Conservation (phyloP, 2,888 invertebrate genomes). For the Mythimna vitellina region DNA sequence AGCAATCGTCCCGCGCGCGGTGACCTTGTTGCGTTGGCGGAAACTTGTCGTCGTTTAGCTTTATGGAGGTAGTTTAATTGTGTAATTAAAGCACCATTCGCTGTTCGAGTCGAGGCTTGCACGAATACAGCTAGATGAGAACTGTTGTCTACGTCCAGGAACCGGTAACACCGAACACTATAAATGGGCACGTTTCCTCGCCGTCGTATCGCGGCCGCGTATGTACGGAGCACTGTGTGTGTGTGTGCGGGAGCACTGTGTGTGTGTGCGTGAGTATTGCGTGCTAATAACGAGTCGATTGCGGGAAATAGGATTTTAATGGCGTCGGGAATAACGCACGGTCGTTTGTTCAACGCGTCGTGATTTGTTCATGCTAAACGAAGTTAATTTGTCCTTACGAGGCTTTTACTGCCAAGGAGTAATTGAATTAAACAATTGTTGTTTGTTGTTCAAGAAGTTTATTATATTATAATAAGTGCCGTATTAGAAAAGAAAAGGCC, state of each 20-base stretch:
- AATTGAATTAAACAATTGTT: background rate
- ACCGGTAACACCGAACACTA: background rate
- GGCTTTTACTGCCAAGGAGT: slow-evolving; percentile 5
- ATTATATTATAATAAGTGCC: background rate
- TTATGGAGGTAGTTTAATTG: slow-evolving; percentile 32
- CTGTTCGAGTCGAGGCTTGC: background rate
- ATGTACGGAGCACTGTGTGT: background rate
- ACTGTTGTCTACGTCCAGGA: background rate
- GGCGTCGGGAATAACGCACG: slow-evolving; percentile 5
- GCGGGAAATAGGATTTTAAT: slow-evolving; percentile 18
- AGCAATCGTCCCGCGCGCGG: slow-evolving; percentile 7
- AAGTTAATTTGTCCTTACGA: slow-evolving; percentile 18
- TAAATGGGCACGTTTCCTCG: background rate
- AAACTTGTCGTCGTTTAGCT: slow-evolving; percentile 10
- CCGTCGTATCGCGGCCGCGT: background rate
- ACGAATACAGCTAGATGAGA: background rate
- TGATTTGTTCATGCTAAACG: slow-evolving; percentile 14
- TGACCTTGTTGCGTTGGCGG: background rate
- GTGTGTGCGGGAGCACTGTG: background rate
- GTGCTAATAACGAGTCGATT: slow-evolving; percentile 29
- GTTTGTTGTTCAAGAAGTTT: background rate
- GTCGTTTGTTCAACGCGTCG: slow-evolving; percentile 8
- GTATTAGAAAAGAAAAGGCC: background rate
- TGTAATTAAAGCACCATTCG: slow-evolving; percentile 21
- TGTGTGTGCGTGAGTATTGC: background rate